Evolutionary conservation across 2,888 invertebrate species (phyloP).

Genomic region (Erannis defoliaria): DNA sequence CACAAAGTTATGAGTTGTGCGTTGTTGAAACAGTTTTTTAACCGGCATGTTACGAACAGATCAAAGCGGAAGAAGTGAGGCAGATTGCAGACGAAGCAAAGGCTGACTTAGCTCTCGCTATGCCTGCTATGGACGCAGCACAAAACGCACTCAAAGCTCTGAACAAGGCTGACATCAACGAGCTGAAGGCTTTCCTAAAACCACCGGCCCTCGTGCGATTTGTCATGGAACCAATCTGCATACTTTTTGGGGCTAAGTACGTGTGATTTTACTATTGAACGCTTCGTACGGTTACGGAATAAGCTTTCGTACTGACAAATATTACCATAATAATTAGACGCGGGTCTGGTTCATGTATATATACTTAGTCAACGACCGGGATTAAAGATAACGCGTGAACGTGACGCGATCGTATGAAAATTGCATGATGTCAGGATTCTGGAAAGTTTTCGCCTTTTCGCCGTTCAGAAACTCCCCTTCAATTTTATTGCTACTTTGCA

Average conservation of each 20-base stretch:
- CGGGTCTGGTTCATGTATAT: too few relatives aligned
- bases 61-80: slow-evolving; percentile 94
- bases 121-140: slow-evolving; percentile 95
- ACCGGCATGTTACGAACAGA: slow-evolving; percentile 66
- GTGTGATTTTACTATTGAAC: slow-evolving; percentile 49
- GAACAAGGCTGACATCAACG: slow-evolving; percentile 96
- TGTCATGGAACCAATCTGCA: slow-evolving; percentile 97
- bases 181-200: slow-evolving; percentile 95
- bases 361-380: too few relatives aligned
- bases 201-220: slow-evolving; percentile 95
- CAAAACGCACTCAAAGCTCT: slow-evolving; percentile 93
- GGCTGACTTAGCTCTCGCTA: slow-evolving; percentile 94
- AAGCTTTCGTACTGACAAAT: too few relatives aligned
- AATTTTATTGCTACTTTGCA: slow-evolving; percentile 57
- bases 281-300: too few relatives aligned
- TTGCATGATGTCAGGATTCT: too few relatives aligned
- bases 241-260: slow-evolving; percentile 93
- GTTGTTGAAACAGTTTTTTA: neutral
- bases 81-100: slow-evolving; percentile 95
- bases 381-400: too few relatives aligned
- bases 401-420: too few relatives aligned
- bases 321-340: too few relatives aligned
- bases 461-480: too few relatives aligned
- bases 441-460: too few relatives aligned
- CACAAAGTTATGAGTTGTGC: too few relatives aligned